Base-by-base conservation (phyloP, 2,888 invertebrate genomes). In the Epinotia ramella region DNA sequence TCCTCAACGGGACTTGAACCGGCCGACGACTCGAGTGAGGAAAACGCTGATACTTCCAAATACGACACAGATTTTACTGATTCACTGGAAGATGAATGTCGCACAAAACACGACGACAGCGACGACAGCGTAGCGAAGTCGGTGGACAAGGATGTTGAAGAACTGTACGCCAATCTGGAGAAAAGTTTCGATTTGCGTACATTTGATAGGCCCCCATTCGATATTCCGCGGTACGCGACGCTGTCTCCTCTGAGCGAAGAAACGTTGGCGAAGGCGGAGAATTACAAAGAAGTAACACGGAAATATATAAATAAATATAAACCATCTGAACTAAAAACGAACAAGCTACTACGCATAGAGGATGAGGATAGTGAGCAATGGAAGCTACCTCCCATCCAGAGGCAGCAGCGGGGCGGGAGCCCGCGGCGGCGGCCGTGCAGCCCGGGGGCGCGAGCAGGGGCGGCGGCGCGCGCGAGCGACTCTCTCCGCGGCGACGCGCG, bases 181-280 rank as follows among this genome's bases (percentile, higher is more conserved):
- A 86, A 87, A 77, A 88, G 79, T 74, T 81, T 87, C 13, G 84
- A 88, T 18, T 69, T 85, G n/a, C 78, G 81, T 65, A 73, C 77
- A 6, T 72, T 79, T 3, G 82, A 84, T 7, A 81, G 80, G 63
- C 74, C 81, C 24, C 86, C 87, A 6, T 79, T 82, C 12, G 83
- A 83, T 0, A 80, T 81, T n/a, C 83, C 78, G 65, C 86, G 82
- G 28, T 80, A 87, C 73, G 84, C 83, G 59, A 80, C 85, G 11
- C 81, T 94, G 28, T 89, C 93, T 6, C 91, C 94, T n/a, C 80
- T 94, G 4, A 88, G 91, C 18, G 94, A 94, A 82, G 94, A 94
- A 79, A 88, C 92, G 2, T 78, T 79, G n/a, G 77, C 79, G n/a
- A 89, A 83, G 68, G 88, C 84, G 79, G 86, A 87, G 11, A 91